Evolutionary conservation across 2,888 invertebrate genomes (phyloP).

Genomic region (Acheta domesticus): DNA sequence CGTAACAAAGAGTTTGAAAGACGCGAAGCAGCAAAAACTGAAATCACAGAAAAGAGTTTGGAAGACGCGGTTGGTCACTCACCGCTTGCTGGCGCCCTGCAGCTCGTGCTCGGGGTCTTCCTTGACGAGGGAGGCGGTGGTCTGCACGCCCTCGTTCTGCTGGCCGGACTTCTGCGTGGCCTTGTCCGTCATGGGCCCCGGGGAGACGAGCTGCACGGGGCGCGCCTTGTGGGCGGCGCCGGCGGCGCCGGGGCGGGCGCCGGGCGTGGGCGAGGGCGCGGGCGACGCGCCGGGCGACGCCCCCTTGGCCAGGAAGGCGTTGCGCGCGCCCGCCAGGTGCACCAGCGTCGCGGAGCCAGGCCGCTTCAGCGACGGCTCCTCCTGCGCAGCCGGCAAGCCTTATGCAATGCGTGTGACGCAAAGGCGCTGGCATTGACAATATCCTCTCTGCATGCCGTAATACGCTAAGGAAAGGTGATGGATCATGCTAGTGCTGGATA

Average conservation of each 20-base stretch:
- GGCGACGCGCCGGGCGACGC: not conserved
- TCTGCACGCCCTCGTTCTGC: constrained; percentile 18
- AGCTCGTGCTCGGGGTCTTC: not conserved
- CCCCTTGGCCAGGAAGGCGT: not conserved
- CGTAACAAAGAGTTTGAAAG: not conserved
- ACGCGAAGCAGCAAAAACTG: not conserved
- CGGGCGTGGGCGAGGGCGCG: not conserved
- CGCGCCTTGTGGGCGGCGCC: not conserved
- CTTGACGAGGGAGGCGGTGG: not conserved
- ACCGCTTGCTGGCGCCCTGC: not conserved
- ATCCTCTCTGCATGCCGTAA: too few relatives aligned
- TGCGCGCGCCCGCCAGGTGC: not conserved
- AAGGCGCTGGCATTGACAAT: too few relatives aligned
- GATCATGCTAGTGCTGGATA: too few relatives aligned
- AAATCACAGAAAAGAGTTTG: not conserved
- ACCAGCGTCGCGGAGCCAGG: not conserved
- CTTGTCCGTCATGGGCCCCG: not conserved
- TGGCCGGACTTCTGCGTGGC: not conserved
- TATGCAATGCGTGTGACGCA: too few relatives aligned
- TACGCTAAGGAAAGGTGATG: too few relatives aligned
- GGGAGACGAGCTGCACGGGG: not conserved
- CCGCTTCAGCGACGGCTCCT: constrained; percentile 6
- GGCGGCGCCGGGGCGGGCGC: not conserved
- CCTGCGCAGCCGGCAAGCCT: not conserved
- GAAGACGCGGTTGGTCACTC: not conserved